These are phyloP conservation scores for Gallinago paraguaiae DNA, from an alignment of 2,113 vertebrate genomes.

Conservation along the genomic window DNA sequence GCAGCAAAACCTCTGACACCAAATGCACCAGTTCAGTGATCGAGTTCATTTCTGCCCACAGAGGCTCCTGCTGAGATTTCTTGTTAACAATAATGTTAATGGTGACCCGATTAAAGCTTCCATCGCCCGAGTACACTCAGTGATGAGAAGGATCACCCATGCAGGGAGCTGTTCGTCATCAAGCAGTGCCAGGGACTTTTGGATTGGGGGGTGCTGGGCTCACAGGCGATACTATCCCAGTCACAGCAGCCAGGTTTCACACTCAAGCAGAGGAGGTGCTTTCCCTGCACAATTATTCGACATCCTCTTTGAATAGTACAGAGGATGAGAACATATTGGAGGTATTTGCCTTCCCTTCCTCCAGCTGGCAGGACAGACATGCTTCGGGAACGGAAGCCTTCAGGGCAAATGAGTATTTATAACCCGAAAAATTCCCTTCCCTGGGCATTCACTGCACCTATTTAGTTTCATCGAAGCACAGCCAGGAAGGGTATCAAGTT, in stretches of 20 bases:
- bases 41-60: background rate
- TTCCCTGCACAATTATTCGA: background rate
- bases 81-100: background rate
- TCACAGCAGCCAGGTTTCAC: background rate
- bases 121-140: rapidly evolving
- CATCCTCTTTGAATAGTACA: background rate
- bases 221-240: background rate
- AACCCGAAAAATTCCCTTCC: background rate
- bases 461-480: rapidly evolving
- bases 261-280: background rate
- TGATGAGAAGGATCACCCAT: background rate
- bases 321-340: background rate
- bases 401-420: background rate
- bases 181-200: background rate
- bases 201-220: background rate
- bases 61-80: background rate
- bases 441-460: background rate
- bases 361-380: background rate
- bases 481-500: background rate
- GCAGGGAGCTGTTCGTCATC: background rate
- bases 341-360: background rate
- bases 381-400: background rate
- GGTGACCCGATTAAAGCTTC: background rate
- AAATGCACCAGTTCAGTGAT: background rate
- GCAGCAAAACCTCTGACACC: slow-evolving; percentile 54